These are phyloP conservation scores for Eurystomus glaucurus DNA, from an alignment of 2,797 vertebrate genomes.

Conservation along the genomic window DNA sequence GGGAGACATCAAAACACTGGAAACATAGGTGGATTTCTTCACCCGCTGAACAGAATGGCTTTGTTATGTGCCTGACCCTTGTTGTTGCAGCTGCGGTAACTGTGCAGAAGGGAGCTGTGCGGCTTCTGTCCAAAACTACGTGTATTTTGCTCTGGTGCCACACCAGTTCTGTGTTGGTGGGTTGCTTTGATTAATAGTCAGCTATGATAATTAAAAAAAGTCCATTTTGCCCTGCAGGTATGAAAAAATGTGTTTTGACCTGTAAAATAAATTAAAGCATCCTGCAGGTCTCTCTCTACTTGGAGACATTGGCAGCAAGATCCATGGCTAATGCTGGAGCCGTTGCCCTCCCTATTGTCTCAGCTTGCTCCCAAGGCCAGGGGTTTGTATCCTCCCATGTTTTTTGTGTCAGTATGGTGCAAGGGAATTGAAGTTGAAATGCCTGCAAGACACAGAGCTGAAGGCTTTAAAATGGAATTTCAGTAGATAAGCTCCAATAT, in stretches of 20 bases:
- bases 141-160: not conserved
- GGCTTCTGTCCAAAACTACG: not conserved
- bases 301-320: not conserved
- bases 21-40: conserved; percentile 60
- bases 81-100: conserved; percentile 58
- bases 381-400: not conserved
- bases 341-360: not conserved
- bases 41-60: not conserved
- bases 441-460: not conserved
- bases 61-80: not conserved
- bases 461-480: not conserved
- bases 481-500: not conserved
- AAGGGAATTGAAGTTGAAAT: not conserved
- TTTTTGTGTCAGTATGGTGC: not conserved
- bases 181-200: not conserved
- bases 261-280: not conserved
- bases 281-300: accelerated
- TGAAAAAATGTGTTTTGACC: not conserved
- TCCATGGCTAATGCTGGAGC: accelerated
- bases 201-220: not conserved
- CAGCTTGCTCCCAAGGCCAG: not conserved
- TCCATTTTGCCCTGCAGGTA: not conserved
- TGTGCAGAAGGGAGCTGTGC: not conserved
- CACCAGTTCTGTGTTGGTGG: not conserved
- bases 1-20: conserved; percentile 38